These are phyloP conservation scores for Trigoniulus corallinus DNA, from an alignment of 1,140 invertebrate genomes.

Conservation along the genomic window DNA sequence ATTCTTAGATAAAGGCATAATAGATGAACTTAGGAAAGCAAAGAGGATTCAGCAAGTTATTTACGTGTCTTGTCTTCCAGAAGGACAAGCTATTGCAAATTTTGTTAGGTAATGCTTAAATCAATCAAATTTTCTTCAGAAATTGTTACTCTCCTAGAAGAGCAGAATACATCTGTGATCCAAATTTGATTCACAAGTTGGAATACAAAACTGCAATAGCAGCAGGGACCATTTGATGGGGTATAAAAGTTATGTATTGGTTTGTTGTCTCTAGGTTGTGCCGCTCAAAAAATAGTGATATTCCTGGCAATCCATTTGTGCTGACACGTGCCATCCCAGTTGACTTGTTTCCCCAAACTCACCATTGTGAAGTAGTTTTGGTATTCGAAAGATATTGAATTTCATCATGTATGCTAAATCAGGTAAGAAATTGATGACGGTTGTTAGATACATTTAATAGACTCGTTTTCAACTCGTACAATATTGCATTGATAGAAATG, in stretches of 20 bases:
- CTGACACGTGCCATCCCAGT: slow-evolving; percentile 65
- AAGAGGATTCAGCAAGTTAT: slow-evolving; percentile 26
- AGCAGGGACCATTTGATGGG: too few relatives aligned
- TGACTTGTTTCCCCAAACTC: slow-evolving; percentile 87
- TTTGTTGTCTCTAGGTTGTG: slow-evolving; percentile 14
- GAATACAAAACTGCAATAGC: too few relatives aligned
- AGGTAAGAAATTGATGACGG: too few relatives aligned
- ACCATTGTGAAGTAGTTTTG: slow-evolving; percentile 72
- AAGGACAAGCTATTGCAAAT: slow-evolving; percentile 27
- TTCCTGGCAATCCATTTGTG: slow-evolving; percentile 60
- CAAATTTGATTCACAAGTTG: too few relatives aligned
- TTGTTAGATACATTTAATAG: too few relatives aligned
- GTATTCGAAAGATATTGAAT: too few relatives aligned
- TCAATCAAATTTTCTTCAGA: too few relatives aligned
- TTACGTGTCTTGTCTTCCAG: slow-evolving; percentile 35
- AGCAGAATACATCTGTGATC: too few relatives aligned
- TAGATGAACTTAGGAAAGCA: slow-evolving; percentile 27
- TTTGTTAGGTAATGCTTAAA: slow-evolving; percentile 18
- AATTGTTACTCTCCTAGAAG: too few relatives aligned
- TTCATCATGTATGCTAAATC: too few relatives aligned
- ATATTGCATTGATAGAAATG: too few relatives aligned
- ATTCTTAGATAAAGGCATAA: slow-evolving; percentile 28
- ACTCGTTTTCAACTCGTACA: too few relatives aligned
- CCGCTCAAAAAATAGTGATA: slow-evolving; percentile 57
- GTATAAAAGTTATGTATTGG: not conserved